These are phyloP conservation scores for Candoia aspera DNA, from an alignment of 2,113 vertebrate genomes.

Conservation along the genomic window DNA sequence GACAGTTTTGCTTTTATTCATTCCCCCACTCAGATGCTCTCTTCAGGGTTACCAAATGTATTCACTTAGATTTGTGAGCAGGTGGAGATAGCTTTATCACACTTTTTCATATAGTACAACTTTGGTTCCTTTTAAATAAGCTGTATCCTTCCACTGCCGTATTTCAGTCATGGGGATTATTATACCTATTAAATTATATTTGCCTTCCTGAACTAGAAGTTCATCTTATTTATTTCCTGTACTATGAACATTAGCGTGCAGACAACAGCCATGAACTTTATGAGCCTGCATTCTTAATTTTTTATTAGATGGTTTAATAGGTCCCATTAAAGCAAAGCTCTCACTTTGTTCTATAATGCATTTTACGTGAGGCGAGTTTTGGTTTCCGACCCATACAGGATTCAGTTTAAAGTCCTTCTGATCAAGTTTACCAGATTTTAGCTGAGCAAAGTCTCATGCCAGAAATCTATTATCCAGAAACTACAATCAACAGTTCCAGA, in stretches of 20 bases:
- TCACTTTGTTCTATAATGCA: not conserved
- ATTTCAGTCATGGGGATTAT: not conserved
- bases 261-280: not conserved
- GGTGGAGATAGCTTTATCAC: not conserved
- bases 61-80: not conserved
- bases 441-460: not conserved
- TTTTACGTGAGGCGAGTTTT: not conserved
- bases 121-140: not conserved
- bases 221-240: slow-evolving; percentile 2
- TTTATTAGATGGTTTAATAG: not conserved
- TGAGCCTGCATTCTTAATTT: not conserved
- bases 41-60: not conserved
- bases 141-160: not conserved
- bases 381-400: not conserved
- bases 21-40: not conserved
- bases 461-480: not conserved
- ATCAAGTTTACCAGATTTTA: not conserved
- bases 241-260: not conserved
- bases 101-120: not conserved
- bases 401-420: not conserved
- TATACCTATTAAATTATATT: not conserved
- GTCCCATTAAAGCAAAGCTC: not conserved
- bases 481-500: not conserved
- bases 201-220: not conserved
- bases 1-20: not conserved